Evolutionary conservation across 1,140 invertebrate species (phyloP).

Genomic region (Bombus fervidus): DNA sequence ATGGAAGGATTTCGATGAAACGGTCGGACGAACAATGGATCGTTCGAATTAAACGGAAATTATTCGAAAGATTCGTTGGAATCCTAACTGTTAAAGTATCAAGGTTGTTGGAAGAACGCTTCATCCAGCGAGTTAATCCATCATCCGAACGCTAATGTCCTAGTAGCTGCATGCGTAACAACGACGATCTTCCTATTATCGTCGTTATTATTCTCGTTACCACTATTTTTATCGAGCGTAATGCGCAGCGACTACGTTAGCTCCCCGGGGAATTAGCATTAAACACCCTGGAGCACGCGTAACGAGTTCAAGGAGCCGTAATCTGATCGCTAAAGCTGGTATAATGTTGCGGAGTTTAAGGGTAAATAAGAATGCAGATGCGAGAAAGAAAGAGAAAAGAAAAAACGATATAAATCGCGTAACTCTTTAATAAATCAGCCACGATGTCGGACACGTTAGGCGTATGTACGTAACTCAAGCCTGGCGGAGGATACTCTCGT

Average conservation of each 20-base stretch:
- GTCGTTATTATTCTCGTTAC: constrained; percentile 23
- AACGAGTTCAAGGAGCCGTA: constrained; percentile 53
- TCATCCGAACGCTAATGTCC: neutral
- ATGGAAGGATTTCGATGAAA: neutral
- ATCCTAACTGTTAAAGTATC: neutral
- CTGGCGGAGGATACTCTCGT: constrained; percentile 8
- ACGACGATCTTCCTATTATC: constrained; percentile 25
- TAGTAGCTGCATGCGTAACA: neutral
- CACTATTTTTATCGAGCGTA: constrained; percentile 31
- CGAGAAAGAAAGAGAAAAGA: neutral
- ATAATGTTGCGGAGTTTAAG: constrained; percentile 6
- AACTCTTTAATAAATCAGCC: constrained; percentile 29
- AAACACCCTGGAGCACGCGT: constrained; percentile 40
- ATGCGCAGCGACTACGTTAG: constrained; percentile 25
- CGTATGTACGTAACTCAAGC: neutral
- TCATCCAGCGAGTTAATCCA: neutral
- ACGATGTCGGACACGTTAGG: constrained; percentile 4
- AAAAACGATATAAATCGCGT: constrained; percentile 36
- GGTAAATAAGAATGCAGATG: constrained; percentile 6
- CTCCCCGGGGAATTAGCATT: constrained; percentile 40
- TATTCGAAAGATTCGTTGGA: neutral
- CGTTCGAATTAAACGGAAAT: neutral
- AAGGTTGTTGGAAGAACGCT: no score
- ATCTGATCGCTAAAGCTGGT: constrained; percentile 43
- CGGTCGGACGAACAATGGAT: neutral